These are phyloP conservation scores for Tetropium fuscum DNA, from an alignment of 2,888 invertebrate genomes.

Conservation along the genomic window DNA sequence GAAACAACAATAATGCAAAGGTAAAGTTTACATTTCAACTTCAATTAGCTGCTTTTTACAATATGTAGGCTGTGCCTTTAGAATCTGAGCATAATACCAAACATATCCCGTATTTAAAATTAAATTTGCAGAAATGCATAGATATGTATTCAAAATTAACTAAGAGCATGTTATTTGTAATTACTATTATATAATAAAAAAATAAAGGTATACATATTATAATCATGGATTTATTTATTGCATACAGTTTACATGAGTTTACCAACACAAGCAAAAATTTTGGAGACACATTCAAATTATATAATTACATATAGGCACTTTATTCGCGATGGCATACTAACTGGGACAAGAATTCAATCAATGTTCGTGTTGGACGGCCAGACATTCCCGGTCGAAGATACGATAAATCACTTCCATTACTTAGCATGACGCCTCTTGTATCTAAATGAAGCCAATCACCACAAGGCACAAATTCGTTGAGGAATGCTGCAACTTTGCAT, in stretches of 20 bases:
- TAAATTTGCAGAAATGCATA: constrained; percentile 7
- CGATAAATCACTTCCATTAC: constrained; percentile 72
- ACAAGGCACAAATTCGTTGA: constrained; percentile 78
- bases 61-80: too few relatives aligned
- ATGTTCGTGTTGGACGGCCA: constrained; percentile 81
- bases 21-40: too few relatives aligned
- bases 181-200: neutral
- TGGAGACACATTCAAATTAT: too few relatives aligned
- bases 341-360: constrained; percentile 78
- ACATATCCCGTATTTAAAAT: constrained; percentile 7
- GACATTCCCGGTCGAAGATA: constrained; percentile 77
- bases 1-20: too few relatives aligned
- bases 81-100: too few relatives aligned
- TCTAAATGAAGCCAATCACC: constrained; percentile 86
- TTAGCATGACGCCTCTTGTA: constrained; percentile 80
- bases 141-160: neutral
- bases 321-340: constrained; percentile 66
- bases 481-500: constrained; percentile 83
- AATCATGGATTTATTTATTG: constrained; percentile 7
- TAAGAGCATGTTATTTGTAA: constrained; percentile 6
- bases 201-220: constrained; percentile 8
- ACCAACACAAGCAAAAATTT: too few relatives aligned
- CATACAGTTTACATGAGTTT: constrained; percentile 8
- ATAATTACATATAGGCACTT: too few relatives aligned
- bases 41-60: too few relatives aligned